A percentile compares a stretch with the other conserved stretches of the same genome.
These are phyloP conservation scores for Variabilichromis moorii DNA, from an alignment of 2,113 vertebrate genomes.

Conservation along the genomic window DNA sequence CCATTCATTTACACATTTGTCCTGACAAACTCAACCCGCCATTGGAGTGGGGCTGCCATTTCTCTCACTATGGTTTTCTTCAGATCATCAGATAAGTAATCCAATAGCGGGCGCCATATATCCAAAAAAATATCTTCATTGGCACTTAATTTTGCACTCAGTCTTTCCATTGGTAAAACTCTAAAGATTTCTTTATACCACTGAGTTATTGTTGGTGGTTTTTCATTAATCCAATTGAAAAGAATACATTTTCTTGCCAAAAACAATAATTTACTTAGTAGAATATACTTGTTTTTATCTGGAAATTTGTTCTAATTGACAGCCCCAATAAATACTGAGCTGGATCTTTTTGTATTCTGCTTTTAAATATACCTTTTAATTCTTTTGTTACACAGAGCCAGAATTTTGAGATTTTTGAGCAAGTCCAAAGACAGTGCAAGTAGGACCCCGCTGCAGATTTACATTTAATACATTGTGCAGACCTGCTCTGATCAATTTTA, in stretches of 20 bases:
- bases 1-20: background rate
- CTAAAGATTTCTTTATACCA: background rate
- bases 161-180: background rate
- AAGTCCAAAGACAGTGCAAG: background rate
- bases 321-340: background rate
- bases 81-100: background rate
- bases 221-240: background rate
- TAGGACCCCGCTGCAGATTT: accelerated
- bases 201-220: accelerated
- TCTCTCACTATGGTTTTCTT: background rate
- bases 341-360: background rate
- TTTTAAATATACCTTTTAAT: background rate
- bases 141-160: background rate
- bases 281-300: background rate
- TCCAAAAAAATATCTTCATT: background rate
- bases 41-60: background rate
- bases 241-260: background rate
- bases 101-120: background rate
- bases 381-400: background rate
- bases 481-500: too few species aligned
- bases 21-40: background rate
- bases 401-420: background rate
- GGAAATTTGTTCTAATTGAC: background rate
- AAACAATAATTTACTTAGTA: background rate
- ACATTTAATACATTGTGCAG: too few species aligned